These are phyloP conservation scores for Myotis lucifugus DNA, from an alignment of 2,113 vertebrate genomes.

Conservation along the genomic window DNA sequence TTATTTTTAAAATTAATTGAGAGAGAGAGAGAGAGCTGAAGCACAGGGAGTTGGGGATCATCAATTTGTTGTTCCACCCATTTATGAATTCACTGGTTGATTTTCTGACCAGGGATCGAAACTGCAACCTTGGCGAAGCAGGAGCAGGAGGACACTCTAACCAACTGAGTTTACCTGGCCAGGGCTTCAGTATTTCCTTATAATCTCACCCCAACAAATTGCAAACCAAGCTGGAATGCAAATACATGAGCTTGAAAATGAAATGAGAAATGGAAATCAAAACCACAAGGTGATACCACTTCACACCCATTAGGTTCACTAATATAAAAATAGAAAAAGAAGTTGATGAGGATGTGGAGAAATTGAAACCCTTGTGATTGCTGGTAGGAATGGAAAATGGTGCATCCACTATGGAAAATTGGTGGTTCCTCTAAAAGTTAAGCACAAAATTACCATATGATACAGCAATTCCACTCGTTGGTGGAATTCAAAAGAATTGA, in stretches of 20 bases:
- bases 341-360: neutral
- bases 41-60: neutral
- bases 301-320: slow-evolving; percentile 2
- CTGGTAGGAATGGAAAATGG: neutral
- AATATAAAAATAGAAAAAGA: neutral
- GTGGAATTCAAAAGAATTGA: slow-evolving; percentile 11
- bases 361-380: neutral
- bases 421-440: neutral
- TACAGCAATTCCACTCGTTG: neutral
- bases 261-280: slow-evolving; percentile 42
- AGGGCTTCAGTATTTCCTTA: neutral
- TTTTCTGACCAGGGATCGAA: neutral
- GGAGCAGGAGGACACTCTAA: neutral
- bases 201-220: neutral
- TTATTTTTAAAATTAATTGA: neutral
- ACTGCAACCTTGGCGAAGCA: neutral
- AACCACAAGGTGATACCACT: slow-evolving; percentile 22
- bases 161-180: neutral
- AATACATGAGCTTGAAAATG: neutral
- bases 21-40: neutral
- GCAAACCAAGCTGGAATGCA: neutral
- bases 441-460: neutral
- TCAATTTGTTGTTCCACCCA: neutral
- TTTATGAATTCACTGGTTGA: neutral
- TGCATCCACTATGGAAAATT: neutral